Evolutionary conservation across 2,888 invertebrate species (phyloP), one percentile per base, ranked within the genome.

Genomic region (Catocala nupta): DNA sequence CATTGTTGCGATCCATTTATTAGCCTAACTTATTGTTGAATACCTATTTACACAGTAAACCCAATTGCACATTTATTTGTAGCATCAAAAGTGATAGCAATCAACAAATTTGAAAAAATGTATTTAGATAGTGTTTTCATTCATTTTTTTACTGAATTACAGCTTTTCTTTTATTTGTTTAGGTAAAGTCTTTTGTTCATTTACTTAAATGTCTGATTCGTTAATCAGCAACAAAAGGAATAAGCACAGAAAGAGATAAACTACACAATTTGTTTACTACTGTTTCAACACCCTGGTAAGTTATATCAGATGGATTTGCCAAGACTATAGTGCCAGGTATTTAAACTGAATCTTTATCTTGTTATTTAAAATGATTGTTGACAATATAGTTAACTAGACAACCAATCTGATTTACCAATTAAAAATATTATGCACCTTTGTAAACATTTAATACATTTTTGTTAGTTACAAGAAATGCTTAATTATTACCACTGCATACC

Each of bases 1-100:
- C 94, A 94, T 91, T 92, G 88, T 89, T 89, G 80, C 88, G 82
- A 88, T 85, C 82, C 84, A 84, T 85, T 81, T 85, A 83, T 82
- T 81, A 77, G 78, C 75, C 63, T 71, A 82, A 84, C 77, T 83
- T 83, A 82, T 82, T 85, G 80, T 86, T 80, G 70, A 70, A 81
- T 73, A 71, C 71, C 72, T 72, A 80, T 73, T 80, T 79, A 79
- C 76, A 82, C 65, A 88, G 84, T 85, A 88, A 90, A 86, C 81
- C 71, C 71, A 47, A 69, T 59, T 65, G 65, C 65, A 59, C 59
- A 65, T 76, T 64, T 69, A 68, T 72, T 66, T 70, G 67, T 61
- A 62, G 60, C 63, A 50, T 67, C 52, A 58, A 44, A 33, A 56
- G 60, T 57, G 57, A 62, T 58, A 48, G 39, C 47, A 63, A 57